Evolutionary conservation across 2,888 invertebrate species (phyloP).

Genomic region (Caenorhabditis sp.): DNA sequence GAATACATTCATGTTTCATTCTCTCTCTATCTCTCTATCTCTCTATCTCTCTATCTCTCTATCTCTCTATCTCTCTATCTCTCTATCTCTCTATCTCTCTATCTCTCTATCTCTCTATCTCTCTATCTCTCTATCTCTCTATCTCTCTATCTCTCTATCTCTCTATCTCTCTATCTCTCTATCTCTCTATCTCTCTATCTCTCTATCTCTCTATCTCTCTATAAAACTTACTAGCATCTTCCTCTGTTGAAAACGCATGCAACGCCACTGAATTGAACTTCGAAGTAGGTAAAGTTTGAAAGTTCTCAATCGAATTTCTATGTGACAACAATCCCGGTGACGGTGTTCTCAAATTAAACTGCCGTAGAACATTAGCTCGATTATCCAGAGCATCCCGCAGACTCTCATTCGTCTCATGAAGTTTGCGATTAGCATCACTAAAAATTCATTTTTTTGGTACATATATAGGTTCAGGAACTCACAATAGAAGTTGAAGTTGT

Average conservation of each 20-base stretch:
- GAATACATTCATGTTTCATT: too few relatives aligned
- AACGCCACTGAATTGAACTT: slow-evolving; percentile 13
- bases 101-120: too few relatives aligned
- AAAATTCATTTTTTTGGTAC: slow-evolving; percentile 25
- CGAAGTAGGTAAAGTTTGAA: slow-evolving; percentile 7
- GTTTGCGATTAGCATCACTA: slow-evolving; percentile 76
- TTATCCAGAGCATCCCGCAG: slow-evolving; percentile 74
- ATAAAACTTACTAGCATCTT: slow-evolving; percentile 1
- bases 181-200: too few relatives aligned
- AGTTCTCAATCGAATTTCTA: slow-evolving; percentile 25
- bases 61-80: too few relatives aligned
- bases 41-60: too few relatives aligned
- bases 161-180: too few relatives aligned
- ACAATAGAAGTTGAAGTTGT: slow-evolving; percentile 76
- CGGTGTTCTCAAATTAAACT: slow-evolving; percentile 57
- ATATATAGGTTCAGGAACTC: slow-evolving; percentile 1
- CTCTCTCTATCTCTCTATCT: too few relatives aligned
- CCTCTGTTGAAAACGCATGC: slow-evolving; percentile 22
- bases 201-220: too few relatives aligned
- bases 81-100: too few relatives aligned
- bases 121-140: too few relatives aligned
- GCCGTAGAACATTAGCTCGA: slow-evolving; percentile 53
- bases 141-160: too few relatives aligned
- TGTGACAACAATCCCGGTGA: slow-evolving; percentile 39
- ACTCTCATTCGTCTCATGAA: slow-evolving; percentile 77